These are phyloP conservation scores for Falco berigora DNA, from an alignment of 2,797 vertebrate genomes.

Conservation along the genomic window DNA sequence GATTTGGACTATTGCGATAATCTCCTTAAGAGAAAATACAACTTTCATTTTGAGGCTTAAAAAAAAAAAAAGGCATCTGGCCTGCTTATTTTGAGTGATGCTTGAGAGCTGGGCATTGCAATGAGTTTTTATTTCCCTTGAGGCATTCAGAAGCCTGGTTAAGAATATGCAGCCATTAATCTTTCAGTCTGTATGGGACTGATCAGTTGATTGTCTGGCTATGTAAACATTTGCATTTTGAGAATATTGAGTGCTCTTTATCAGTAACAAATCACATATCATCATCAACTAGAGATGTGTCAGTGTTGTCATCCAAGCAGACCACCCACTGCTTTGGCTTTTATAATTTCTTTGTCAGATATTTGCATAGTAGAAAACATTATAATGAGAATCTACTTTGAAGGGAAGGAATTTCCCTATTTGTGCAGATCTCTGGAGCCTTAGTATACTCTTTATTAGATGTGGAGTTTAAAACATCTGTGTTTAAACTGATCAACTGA, in stretches of 20 bases:
- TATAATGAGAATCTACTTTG: background rate
- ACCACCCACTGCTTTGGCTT: background rate
- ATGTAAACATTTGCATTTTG: conserved; percentile 1
- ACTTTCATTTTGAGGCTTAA: background rate
- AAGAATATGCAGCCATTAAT: background rate
- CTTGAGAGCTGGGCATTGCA: background rate
- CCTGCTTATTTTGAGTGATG: background rate
- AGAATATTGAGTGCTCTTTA: background rate
- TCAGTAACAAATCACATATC: background rate
- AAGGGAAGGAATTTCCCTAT: background rate
- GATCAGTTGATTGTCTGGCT: background rate
- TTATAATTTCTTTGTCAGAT: background rate
- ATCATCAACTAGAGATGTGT: background rate
- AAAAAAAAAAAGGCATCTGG: background rate
- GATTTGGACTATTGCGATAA: background rate
- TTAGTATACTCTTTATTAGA: background rate
- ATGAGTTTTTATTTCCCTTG: background rate
- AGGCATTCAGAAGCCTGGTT: background rate
- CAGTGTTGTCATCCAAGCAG: background rate
- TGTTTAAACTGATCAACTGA: conserved; percentile 30
- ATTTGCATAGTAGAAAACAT: background rate
- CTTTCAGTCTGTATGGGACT: background rate
- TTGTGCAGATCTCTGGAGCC: conserved; percentile 10
- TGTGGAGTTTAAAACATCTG: conserved; percentile 33
- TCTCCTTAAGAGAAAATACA: background rate